A percentile compares a stretch with the other conserved stretches of the same genome.
Conservation (phyloP, 2,888 invertebrate species). For the Spilarctia lutea region DNA sequence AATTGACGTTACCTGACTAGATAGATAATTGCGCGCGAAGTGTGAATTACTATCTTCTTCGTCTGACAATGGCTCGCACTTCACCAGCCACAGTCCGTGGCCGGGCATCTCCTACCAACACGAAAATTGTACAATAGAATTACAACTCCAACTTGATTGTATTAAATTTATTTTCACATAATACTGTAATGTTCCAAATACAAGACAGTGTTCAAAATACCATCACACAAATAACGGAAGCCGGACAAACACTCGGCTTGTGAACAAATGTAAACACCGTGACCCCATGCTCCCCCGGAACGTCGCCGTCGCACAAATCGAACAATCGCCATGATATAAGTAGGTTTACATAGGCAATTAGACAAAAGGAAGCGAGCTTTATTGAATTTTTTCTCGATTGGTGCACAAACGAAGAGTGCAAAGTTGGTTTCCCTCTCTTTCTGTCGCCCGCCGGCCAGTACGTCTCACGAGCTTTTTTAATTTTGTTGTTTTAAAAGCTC, state of each 20-base stretch:
- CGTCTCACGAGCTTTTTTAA: constrained; percentile 70
- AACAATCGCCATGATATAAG: constrained; percentile 69
- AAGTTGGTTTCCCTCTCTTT: constrained; percentile 76
- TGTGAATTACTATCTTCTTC: constrained; percentile 73
- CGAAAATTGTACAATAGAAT: constrained; percentile 18
- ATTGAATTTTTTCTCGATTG: constrained; percentile 85
- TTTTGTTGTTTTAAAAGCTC: constrained; percentile 66
- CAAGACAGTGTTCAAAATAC: constrained; percentile 18
- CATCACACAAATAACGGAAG: constrained; percentile 24
- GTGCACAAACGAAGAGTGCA: constrained; percentile 82
- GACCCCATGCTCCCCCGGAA: constrained; percentile 58
- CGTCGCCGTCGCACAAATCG: constrained; percentile 69
- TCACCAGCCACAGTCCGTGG: constrained; percentile 66
- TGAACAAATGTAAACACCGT: constrained; percentile 47
- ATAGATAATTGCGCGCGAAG: constrained; percentile 61
- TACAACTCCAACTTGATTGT: neutral
- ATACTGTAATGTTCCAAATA: constrained; percentile 21
- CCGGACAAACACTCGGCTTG: constrained; percentile 30
- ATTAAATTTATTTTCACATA: constrained; percentile 10
- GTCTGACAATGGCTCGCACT: constrained; percentile 77
- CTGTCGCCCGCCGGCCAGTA: constrained; percentile 66
- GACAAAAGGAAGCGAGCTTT: constrained; percentile 82
- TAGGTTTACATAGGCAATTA: constrained; percentile 82
- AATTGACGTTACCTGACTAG: constrained; percentile 63
- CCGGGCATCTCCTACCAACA: constrained; percentile 75